Percentiles rank a stretch among this genome's conserved stretches.
These are phyloP conservation scores for Choloepus didactylus DNA, from an alignment of 2,797 vertebrate genomes.

Conservation along the genomic window DNA sequence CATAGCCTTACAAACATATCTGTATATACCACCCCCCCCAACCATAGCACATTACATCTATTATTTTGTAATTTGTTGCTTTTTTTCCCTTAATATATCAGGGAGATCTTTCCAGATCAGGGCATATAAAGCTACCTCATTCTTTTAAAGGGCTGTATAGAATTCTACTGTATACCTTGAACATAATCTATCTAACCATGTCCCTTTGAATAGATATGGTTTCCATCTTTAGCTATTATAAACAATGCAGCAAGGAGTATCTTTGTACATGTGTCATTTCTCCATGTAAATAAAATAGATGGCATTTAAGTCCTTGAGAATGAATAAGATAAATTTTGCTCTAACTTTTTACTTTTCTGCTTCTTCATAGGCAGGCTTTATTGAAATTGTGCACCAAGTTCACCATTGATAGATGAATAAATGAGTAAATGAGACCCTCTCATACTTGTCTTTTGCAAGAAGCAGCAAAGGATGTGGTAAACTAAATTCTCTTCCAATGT, in stretches of 20 bases:
- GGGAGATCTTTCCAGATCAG: not conserved
- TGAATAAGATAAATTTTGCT: not conserved
- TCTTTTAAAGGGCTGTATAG: not conserved
- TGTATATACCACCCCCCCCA: not conserved
- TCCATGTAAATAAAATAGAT: not conserved
- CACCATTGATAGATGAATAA: not conserved
- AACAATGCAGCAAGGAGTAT: not conserved
- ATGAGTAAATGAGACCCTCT: not conserved
- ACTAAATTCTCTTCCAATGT: not conserved
- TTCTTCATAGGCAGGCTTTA: not conserved
- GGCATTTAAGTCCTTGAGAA: not conserved
- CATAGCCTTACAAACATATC: not conserved
- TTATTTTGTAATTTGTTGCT: not conserved
- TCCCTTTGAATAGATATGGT: constrained; percentile 2
- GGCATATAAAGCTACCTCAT: not conserved
- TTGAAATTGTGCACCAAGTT: not conserved
- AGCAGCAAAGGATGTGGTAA: not conserved
- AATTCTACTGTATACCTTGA: not conserved
- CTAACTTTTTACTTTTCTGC: not conserved
- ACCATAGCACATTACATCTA: not conserved
- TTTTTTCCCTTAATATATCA: not conserved
- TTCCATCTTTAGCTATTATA: not conserved
- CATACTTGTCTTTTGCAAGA: not conserved
- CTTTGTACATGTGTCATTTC: constrained; percentile 9
- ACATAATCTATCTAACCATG: not conserved